phyloP scores from a whole-genome alignment of 2,888 invertebrate genomes.

The Prenolepis imparis region DNA sequence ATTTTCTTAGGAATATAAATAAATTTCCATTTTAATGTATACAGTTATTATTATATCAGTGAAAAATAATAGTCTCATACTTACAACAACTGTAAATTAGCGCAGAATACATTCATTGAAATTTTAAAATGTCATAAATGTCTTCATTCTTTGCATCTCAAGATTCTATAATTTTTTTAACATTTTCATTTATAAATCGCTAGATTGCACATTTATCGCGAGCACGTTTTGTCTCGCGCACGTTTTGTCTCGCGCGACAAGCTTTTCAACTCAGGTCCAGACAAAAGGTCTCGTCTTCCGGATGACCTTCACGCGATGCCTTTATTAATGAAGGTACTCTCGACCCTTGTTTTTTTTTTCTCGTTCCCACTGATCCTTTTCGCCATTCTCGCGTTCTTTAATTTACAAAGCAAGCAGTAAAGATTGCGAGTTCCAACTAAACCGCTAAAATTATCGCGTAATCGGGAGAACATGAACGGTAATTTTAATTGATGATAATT shows the following conservation, averaged over 20 bases:
- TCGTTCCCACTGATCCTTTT: constrained; percentile 30
- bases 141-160: neutral
- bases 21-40: neutral
- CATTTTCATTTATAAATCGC: constrained; percentile 45
- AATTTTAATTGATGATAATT: constrained; percentile 27
- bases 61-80: neutral
- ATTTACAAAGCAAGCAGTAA: constrained; percentile 11
- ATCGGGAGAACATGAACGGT: neutral
- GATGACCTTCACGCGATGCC: constrained; percentile 73
- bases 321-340: constrained; percentile 78
- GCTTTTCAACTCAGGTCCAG: constrained; percentile 67
- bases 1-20: neutral
- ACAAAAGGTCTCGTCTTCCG: constrained; percentile 74
- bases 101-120: neutral
- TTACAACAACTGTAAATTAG: neutral
- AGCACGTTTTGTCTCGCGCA: constrained; percentile 66
- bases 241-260: constrained; percentile 68
- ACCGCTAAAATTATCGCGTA: neutral
- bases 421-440: too few relatives aligned
- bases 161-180: constrained; percentile 14
- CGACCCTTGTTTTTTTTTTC: constrained; percentile 38
- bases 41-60: neutral
- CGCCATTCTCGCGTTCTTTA: constrained; percentile 22
- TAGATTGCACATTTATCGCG: constrained; percentile 68
- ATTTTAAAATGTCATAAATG: neutral